Base-by-base conservation (phyloP, 2,113 vertebrate species). In the Xenus cinereus region DNA sequence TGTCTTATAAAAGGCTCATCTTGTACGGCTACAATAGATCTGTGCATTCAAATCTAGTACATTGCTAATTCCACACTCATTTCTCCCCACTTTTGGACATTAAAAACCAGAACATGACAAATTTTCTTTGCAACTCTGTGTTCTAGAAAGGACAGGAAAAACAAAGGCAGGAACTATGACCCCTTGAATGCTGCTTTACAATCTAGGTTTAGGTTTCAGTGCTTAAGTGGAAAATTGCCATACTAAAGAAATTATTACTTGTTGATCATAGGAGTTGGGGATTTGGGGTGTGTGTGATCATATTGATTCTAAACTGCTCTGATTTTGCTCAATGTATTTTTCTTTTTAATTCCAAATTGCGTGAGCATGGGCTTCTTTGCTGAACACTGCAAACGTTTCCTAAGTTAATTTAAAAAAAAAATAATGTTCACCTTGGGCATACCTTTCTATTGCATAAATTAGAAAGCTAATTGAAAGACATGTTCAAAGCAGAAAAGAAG, bases 291-390 rank as follows among this genome's bases (percentile, higher is more conserved):
- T 10, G 6, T 56, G 45, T 79, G 75, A 69, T 72, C 51, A 43
- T 86, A 57, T 28, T 45, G 68, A 84, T 53, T 92, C 71, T 87
- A 41, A 74, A 82, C 27, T 57, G 32, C 41, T 89, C 50, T 71
- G 27, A 60, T 93, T 93, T 88, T 74, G 11, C 89, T 93, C 41
- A 41, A 50, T 10, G 7, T 92, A 76, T 67, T 96, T 96, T 95
- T 83, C 77, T 93, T 95, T 92, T 79, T 90, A 95, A 89, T 76
- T 94, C 17, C 35, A 86, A 20, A 74, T 81, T 72, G 37, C n/a
- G 80, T 4, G 32, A 80, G 73, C 71, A n/a, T 75, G 72, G 77
- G 24, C n/a, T 96, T 9, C 32, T 84, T 73, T 96, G 57, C 60
- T 94, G 21, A 91, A 87, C 37, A 59, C 72, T n/a, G 11, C 84